These are phyloP conservation scores for Grus americana DNA, from an alignment of 2,113 vertebrate genomes.

Conservation along the genomic window DNA sequence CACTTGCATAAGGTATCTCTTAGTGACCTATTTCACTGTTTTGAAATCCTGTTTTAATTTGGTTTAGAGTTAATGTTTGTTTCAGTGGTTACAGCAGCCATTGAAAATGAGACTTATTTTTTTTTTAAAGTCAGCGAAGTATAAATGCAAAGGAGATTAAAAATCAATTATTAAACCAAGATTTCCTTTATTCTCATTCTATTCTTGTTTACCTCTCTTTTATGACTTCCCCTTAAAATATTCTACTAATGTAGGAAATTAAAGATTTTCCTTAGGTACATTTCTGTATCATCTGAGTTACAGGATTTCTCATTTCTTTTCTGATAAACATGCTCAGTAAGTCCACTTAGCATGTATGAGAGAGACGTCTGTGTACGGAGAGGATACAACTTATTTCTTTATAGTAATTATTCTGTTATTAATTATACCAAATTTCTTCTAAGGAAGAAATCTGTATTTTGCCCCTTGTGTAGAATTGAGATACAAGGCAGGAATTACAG, in stretches of 20 bases:
- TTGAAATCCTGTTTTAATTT: background rate
- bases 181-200: conserved; percentile 3
- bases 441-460: background rate
- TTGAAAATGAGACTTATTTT: background rate
- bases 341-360: background rate
- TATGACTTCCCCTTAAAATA: background rate
- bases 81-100: background rate
- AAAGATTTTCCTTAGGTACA: background rate
- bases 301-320: background rate
- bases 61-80: conserved; percentile 7
- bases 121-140: conserved; percentile 1
- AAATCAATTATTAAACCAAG: conserved; percentile 33
- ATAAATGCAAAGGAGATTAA: conserved; percentile 24
- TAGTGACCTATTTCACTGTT: background rate
- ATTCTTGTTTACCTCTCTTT: background rate
- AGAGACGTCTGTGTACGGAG: background rate
- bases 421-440: background rate
- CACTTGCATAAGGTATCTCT: background rate
- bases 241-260: background rate
- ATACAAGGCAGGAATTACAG: background rate
- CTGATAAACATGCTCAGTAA: background rate
- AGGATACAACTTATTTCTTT: background rate
- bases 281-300: background rate
- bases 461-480: background rate
- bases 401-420: background rate